These are phyloP conservation scores for Rotaria sp. DNA, from an alignment of 2,888 invertebrate species.

Conservation along the genomic window DNA sequence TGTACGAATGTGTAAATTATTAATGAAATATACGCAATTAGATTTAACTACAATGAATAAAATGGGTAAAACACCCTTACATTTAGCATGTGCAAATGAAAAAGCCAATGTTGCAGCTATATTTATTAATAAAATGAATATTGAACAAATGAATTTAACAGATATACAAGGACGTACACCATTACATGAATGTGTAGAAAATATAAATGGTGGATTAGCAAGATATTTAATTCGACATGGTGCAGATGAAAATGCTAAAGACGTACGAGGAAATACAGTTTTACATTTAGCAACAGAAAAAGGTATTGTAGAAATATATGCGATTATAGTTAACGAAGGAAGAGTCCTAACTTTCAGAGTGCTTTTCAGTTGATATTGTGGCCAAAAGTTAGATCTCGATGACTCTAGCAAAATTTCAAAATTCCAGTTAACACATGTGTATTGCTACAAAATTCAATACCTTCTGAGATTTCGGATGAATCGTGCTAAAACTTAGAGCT, in stretches of 20 bases:
- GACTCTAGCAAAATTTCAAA: too few species aligned
- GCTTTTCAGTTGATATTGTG: too few species aligned
- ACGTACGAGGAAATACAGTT: neutral
- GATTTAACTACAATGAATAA: neutral
- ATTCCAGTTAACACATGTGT: too few species aligned
- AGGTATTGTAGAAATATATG: neutral
- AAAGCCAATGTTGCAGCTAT: neutral
- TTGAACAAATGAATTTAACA: neutral
- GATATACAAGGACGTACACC: conserved; percentile 5
- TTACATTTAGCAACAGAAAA: conserved; percentile 11
- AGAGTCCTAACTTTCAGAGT: too few species aligned
- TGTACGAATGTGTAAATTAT: neutral
- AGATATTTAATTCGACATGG: conserved; percentile 27
- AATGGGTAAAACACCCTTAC: neutral
- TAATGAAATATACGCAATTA: neutral
- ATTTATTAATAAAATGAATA: conserved; percentile 19
- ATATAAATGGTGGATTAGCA: neutral
- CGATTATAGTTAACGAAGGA: neutral
- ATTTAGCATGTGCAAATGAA: conserved; percentile 26
- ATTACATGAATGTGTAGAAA: conserved; percentile 13
- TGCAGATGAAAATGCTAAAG: conserved; percentile 4
- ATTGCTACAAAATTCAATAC: too few species aligned
- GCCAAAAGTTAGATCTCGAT: too few species aligned
- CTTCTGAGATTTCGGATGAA: too few species aligned
- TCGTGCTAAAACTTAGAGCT: too few species aligned